Percentiles rank a stretch among this genome's conserved stretches.
These are phyloP conservation scores for Vultur gryphus DNA, from an alignment of 2,797 vertebrate genomes.

Conservation along the genomic window DNA sequence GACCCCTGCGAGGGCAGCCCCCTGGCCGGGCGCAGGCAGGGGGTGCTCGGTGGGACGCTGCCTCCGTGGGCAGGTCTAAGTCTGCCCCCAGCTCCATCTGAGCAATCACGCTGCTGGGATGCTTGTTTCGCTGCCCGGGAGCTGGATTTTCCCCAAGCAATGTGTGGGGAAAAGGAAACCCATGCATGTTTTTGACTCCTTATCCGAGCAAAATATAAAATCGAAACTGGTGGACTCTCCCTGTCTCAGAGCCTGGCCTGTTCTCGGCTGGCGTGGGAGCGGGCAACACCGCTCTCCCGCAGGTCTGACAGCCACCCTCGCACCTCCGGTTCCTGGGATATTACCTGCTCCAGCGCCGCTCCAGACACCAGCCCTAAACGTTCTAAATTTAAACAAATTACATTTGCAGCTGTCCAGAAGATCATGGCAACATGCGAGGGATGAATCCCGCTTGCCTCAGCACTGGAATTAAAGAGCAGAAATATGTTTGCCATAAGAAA, in stretches of 20 bases:
- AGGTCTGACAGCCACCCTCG: neutral
- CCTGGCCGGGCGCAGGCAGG: neutral
- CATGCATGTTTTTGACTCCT: fast-evolving
- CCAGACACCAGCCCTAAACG: neutral
- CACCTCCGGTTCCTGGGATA: fast-evolving
- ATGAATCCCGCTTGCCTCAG: constrained; percentile 5
- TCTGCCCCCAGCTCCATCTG: neutral
- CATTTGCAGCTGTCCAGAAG: neutral
- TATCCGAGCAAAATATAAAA: neutral
- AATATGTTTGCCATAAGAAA: constrained; percentile 42
- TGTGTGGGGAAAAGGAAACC: neutral
- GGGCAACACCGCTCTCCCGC: neutral
- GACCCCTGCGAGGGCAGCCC: neutral
- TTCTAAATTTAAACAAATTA: neutral
- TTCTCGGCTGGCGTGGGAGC: fast-evolving
- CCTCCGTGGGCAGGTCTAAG: neutral
- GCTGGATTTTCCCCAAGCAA: neutral
- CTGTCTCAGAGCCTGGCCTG: neutral
- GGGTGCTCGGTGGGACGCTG: neutral
- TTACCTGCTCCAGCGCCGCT: neutral
- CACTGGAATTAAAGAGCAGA: constrained; percentile 1
- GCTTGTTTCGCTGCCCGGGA: neutral
- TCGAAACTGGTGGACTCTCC: neutral
- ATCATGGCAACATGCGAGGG: neutral
- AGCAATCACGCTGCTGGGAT: neutral